Percentiles rank a stretch among this genome's conserved stretches.
phyloP scores from a whole-genome alignment of 2,113 vertebrate genomes.

The Pungitius pungitius region DNA sequence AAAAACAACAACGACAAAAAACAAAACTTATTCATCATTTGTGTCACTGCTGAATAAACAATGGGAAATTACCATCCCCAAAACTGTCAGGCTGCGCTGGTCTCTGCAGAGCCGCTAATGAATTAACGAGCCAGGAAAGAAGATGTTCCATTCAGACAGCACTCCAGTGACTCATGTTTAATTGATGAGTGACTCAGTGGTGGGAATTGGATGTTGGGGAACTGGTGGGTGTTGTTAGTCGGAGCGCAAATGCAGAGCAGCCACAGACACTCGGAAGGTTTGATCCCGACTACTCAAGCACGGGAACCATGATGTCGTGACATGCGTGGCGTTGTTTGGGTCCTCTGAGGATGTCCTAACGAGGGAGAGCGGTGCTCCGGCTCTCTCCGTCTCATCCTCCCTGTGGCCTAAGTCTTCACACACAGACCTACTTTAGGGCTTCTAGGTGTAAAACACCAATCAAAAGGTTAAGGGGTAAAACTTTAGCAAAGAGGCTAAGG shows the following conservation, averaged over 20 bases:
- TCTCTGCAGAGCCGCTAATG: conserved; percentile 48
- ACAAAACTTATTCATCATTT: conserved; percentile 50
- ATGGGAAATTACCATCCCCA: conserved; percentile 51
- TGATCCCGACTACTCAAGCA: background rate
- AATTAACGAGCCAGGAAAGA: conserved; percentile 61
- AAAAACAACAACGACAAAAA: conserved; percentile 1
- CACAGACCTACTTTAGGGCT: background rate
- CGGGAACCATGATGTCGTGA: conserved; percentile 1
- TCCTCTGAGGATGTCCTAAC: conserved; percentile 2
- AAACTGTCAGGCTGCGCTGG: conserved; percentile 31
- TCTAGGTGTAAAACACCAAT: background rate
- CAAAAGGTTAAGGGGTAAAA: background rate
- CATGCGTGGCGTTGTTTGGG: background rate
- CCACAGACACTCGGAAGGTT: conserved; percentile 21
- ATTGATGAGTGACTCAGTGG: conserved; percentile 59
- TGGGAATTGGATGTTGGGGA: conserved; percentile 41
- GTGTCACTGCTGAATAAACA: conserved; percentile 61
- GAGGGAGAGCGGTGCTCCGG: background rate
- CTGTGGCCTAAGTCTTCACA: background rate
- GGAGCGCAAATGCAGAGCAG: conserved; percentile 20
- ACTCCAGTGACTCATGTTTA: conserved; percentile 66
- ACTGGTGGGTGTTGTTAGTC: conserved; percentile 40
- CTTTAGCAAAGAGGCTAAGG: background rate
- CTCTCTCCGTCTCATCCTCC: background rate
- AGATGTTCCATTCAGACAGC: conserved; percentile 57